Base-by-base conservation (phyloP, 2,113 vertebrate species). In the Turdus rufiventris region DNA sequence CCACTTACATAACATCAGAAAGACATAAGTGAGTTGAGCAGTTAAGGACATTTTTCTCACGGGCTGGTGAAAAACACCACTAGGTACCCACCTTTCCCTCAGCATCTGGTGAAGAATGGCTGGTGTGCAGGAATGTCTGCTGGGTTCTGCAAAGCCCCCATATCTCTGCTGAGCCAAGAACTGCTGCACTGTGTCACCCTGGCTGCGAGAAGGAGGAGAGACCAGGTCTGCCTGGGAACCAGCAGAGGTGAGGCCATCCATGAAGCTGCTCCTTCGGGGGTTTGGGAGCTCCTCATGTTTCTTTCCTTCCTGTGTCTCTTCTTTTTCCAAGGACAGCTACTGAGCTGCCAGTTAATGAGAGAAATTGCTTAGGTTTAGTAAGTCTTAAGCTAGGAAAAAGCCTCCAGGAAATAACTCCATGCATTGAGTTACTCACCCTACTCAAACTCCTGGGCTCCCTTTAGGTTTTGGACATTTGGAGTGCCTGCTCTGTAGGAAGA, bases 1-100 rank as follows among this genome's bases (percentile, higher is more conserved):
- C 77, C 85, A 57, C 65, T 95, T 97, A 77, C 6, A 54, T 71
- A 94, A 94, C 47, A 70, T 82, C 74, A 85, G 85, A 82, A 81
- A 95, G 87, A 84, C 83, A 43, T 38, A 63, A 80, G 48, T 14
- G 5, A 79, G 81, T 61, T 28, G 53, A 83, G 91, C 62, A 24
- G 40, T 68, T 85, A 45, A 63, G 72, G 67, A 73, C n/a, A 2
- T 51, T 72, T 82, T 95, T 75, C 74, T 85, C 73, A 72, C 0
- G 0, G 61, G n/a, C 61, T 38, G 53, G 14, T 67, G 53, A 48
- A 67, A 89, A 93, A 20, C 14, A 50, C 31, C 2, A 6, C 31
- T 63, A 2, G 0, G 54, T 54, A 31, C 34, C 53, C 2, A 1
- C 31, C 8, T 60, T 42, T 80, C 65, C 36, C 70, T 77, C 1